Evolutionary conservation across 2,888 invertebrate species (phyloP), one percentile per base, ranked within the genome.

Genomic region (Hololepta plana): DNA sequence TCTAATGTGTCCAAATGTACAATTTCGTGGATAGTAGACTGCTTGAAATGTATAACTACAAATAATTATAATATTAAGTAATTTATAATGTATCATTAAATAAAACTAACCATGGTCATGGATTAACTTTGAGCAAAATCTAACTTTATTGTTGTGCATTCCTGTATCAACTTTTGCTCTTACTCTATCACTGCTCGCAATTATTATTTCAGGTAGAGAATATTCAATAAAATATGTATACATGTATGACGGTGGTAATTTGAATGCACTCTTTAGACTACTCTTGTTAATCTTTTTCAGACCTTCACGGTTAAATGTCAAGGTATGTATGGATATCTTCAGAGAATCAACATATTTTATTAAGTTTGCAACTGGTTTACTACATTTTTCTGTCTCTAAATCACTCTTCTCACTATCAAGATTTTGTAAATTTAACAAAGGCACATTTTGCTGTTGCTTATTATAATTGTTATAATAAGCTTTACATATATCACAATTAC

Each of bases 151-250:
- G 41, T 35, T 37, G 41, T 53, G 38, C 32, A 53, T 33, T 35
- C 53, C 42, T 36, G 51, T 34, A 38, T 43, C 42, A 30, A 45
- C 43, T 53, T 56, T 46, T 28, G 52, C 35, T 40, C 50, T 35
- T 23, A 33, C 43, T 44, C 41, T 39, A 7, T 28, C 19, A 13
- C 27, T 15, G 12, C 34, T 35, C 30, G 44, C 49, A 2, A 32
- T 28, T 30, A 48, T 39, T 17, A 38, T 38, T 34, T 55, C 52
- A 12, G 51, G 52, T 30, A 57, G 38, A 31, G 51, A 42, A 39
- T 60, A 61, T 32, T 60, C 59, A 17, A 60, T 42, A 41, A 59
- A 59, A 41, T 56, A 61, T 13, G 52, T 59, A 43, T 43, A 29
- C 32, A 42, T 17, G 39, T 29, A 22, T 35, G 35, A 12, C 34